Percentiles rank a stretch among this genome's conserved stretches.
Conservation (phyloP, 2,113 vertebrate genomes). For the Parotia lawesii region DNA sequence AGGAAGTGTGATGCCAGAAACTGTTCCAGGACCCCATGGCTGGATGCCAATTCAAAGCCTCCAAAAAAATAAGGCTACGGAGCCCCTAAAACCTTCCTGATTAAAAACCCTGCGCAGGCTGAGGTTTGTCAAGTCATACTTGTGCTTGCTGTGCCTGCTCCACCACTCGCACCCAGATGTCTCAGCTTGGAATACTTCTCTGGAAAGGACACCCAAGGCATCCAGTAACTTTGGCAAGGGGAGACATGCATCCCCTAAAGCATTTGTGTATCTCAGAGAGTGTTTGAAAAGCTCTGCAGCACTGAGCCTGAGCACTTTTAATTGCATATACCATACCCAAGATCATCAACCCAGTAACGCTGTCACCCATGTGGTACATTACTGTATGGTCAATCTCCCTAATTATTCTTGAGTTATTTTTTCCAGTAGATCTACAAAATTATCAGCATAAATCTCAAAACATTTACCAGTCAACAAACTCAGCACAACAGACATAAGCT, state of each 20-base stretch:
- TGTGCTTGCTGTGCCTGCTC: not conserved
- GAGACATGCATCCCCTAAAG: conserved; percentile 42
- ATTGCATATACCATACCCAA: conserved; percentile 20
- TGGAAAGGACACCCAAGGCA: conserved; percentile 12
- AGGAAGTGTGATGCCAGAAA: not conserved
- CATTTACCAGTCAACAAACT: conserved; percentile 52
- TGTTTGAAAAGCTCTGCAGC: conserved; percentile 27
- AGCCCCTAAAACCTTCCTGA: not conserved
- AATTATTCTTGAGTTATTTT: conserved; percentile 58
- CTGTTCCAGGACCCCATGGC: not conserved
- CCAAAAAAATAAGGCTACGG: not conserved
- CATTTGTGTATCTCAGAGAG: not conserved
- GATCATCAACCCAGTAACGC: not conserved
- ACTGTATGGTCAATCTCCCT: conserved; percentile 46
- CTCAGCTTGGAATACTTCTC: not conserved
- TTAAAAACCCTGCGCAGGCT: not conserved
- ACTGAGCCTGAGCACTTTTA: conserved; percentile 40
- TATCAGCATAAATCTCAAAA: conserved; percentile 43
- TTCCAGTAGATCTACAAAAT: conserved; percentile 40
- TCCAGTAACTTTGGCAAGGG: conserved; percentile 40
- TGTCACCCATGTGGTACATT: not conserved
- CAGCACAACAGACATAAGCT: conserved; percentile 44
- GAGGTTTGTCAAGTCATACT: not conserved
- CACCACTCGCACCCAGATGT: not conserved
- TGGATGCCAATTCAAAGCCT: not conserved